Evolutionary conservation across 2,113 vertebrate species (phyloP).

Genomic region (Sinocyclocheilus rhinocerous): DNA sequence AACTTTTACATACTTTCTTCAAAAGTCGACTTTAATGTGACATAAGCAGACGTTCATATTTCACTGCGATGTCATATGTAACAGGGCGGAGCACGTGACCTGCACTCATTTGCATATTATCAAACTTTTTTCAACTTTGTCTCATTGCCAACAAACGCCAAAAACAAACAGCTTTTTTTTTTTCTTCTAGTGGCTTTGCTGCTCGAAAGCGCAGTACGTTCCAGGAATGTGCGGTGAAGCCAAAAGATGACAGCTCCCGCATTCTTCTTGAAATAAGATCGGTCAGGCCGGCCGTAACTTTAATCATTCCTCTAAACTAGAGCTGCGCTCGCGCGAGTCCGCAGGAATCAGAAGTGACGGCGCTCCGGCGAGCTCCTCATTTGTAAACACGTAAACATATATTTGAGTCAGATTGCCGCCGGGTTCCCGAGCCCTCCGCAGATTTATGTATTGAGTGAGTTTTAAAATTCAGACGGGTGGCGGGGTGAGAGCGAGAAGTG

Average conservation of each 20-base stretch:
- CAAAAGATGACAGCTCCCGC: slow-evolving; percentile 72
- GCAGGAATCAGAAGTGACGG: slow-evolving; percentile 71
- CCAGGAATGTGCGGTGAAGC: too few species aligned
- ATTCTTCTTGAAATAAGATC: slow-evolving; percentile 79
- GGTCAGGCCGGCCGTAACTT: slow-evolving; percentile 76
- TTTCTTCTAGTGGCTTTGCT: too few species aligned
- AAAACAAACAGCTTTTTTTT: too few species aligned
- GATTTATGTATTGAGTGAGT: slow-evolving; percentile 72
- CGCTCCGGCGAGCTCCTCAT: slow-evolving; percentile 70
- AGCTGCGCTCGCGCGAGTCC: slow-evolving; percentile 67
- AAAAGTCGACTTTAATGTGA: too few species aligned
- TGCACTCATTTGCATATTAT: too few species aligned
- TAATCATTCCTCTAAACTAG: slow-evolving; percentile 84
- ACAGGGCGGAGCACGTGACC: too few species aligned
- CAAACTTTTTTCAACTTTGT: too few species aligned
- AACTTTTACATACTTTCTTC: too few species aligned
- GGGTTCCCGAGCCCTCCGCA: slow-evolving; percentile 49
- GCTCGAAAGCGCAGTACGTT: too few species aligned
- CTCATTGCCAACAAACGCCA: too few species aligned
- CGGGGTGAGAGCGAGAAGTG: slow-evolving; percentile 32
- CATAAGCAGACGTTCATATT: too few species aligned
- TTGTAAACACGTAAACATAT: slow-evolving; percentile 68
- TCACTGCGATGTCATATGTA: too few species aligned
- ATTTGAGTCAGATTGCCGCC: slow-evolving; percentile 66
- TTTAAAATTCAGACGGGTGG: slow-evolving; percentile 64